Base-by-base conservation (phyloP, 2,888 invertebrate species). In the Glomeris marginata region DNA sequence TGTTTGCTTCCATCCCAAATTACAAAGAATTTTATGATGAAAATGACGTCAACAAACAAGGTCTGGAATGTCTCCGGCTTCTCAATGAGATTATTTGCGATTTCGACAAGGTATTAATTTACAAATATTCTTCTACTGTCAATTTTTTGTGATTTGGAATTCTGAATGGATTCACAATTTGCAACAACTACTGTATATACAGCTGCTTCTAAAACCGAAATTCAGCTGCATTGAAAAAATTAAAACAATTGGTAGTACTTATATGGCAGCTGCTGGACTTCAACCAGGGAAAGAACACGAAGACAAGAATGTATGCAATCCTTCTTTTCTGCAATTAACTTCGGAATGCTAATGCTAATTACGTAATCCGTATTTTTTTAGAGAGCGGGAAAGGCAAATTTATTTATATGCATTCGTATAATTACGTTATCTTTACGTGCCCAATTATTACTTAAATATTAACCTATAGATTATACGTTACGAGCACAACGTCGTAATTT, bases 1-100 rank as follows among this genome's bases (percentile, higher is more conserved):
- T 95, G 94, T 97, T 97, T 66, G 94, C 95, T 0, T 92, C 92
- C 1, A 95, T 97, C 60, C 94, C 95, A 4, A 94, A 95, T 69
- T 97, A 94, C 69, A 90, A 90, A 64, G 91, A 94, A 67, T 94
- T 94, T 67, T 94, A 92, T 64, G 88, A 90, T 61, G 91, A 92
- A 66, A 91, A 84, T n/a, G 91, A 92, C 63, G 87, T 92, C 56
- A 92, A 90, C 64, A 90, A 92, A 60, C 92, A 95, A 66, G 92
- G 92, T 0, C 70, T 95, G 37, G 95, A 95, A 68, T 97, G 95
- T 64, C 70, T 97, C 53, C 71, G 95, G 52, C 72, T 97, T 33
- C 74, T 97, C 22, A 97, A 97, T 65, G 95, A 97, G 72, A 95
- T 97, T 59, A 92, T 95, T 55, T 94, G 94, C 64, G 95, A 95